Evolutionary conservation across 2,797 vertebrate species (phyloP), one percentile per base, ranked within the genome.

Genomic region (Agapornis canus): DNA sequence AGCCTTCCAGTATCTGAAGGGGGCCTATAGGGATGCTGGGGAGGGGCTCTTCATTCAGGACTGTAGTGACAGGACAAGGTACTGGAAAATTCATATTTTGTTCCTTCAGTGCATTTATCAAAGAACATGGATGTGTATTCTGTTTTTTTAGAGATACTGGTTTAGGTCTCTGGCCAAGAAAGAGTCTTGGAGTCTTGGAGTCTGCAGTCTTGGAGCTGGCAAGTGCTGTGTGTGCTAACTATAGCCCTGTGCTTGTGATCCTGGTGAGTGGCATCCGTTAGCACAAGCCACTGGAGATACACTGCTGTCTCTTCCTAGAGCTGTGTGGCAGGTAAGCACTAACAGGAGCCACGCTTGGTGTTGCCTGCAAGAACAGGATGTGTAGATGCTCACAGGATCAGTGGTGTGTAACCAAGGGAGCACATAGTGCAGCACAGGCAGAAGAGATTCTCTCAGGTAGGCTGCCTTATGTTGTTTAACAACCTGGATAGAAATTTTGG

Each of bases 361-460:
- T 31, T 3, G 0, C 16, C 39, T 42, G 32, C 39, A n/a, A 47
- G 26, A 29, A 9, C 49, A n/a, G 39, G 26, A 42, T 1, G 0
- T 5, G 17, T 17, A 29, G 27, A 13, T 0, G 1, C 48, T 43
- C 27, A 11, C 0, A 17, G 65, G 52, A 11, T 61, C 1, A 1
- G 26, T 2, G 4, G 45, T 22, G 52, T 27, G 18, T 10, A 20
- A 31, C 35, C 0, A 0, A 45, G 29, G 5, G 29, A 2, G 52
- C 14, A 15, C 0, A 2, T 48, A 78, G 66, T 39, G 52, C 75
- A 63, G 39, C 0, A 0, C 10, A 7, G 21, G 20, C 26, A 71
- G 17, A 76, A 9, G 16, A 22, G 48, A 40, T 39, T 52, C 15
- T 45, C 1, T 0, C 22, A 17, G 39, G 37, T 26, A 26, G 45